Evolutionary conservation across 2,888 invertebrate genomes (phyloP).

Genomic region (Philereme vetulata): DNA sequence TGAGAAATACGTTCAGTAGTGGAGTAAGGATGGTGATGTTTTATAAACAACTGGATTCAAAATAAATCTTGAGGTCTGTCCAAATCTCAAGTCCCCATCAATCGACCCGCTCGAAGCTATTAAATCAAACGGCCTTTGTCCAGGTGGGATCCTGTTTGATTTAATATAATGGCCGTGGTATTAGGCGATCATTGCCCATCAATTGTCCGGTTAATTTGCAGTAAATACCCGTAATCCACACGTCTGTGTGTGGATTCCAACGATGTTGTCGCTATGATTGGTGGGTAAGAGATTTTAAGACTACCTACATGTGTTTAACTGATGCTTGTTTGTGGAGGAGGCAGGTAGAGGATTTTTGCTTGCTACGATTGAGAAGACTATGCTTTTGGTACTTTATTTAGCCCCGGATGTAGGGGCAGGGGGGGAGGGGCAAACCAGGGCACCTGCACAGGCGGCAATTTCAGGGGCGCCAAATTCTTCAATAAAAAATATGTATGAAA

Average conservation of each 20-base stretch:
- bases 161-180: conserved; percentile 79
- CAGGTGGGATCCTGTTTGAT: conserved; percentile 75
- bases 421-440: too few species aligned
- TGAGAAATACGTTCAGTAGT: too few species aligned
- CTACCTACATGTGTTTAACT: too few species aligned
- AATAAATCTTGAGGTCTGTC: not conserved
- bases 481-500: too few species aligned
- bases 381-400: too few species aligned
- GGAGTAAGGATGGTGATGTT: too few species aligned
- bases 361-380: too few species aligned
- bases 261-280: conserved; percentile 45
- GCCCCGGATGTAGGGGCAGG: too few species aligned
- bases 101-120: conserved; percentile 60
- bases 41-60: not conserved
- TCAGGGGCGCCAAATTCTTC: too few species aligned
- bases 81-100: conserved; percentile 44
- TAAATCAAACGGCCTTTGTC: conserved; percentile 79
- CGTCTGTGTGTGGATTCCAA: conserved; percentile 53
- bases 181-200: conserved; percentile 80
- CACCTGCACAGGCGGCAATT: too few species aligned
- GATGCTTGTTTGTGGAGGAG: too few species aligned
- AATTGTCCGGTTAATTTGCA: conserved; percentile 77
- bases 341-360: too few species aligned
- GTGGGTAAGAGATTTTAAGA: conserved; percentile 3
- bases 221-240: conserved; percentile 71